Base-by-base conservation (phyloP, 2,113 vertebrate species). In the pig (Sus scrofa) region DNA sequence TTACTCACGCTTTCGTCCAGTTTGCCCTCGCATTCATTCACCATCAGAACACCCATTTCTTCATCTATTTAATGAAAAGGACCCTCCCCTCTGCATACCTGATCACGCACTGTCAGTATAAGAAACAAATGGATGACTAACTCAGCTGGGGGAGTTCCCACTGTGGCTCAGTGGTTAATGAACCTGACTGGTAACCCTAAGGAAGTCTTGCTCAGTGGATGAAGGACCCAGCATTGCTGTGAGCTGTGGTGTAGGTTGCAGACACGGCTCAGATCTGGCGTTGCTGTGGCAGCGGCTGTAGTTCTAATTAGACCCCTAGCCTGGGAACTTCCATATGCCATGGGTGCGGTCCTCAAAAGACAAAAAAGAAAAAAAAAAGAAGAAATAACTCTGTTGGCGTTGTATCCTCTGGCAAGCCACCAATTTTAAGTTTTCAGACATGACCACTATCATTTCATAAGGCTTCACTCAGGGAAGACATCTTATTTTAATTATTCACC, bases 401-500 rank as follows among this genome's bases (percentile, higher is more conserved):
- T 83, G 7, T 87, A 81, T 89, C 89, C 7, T 39, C 54, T 34
- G 83, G 22, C 34, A 32, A 27, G 74, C 30, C 56, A 60, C n/a
- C 70, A 34, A 9, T 39, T 88, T 78, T 44, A 52, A 67, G 30
- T 73, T 87, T 92, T 84, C 88, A 74, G 92, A 81, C 58, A 81
- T 77, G 44, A 70, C 30, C 26, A 27, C 52, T 91, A 74, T 91
- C 83, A 95, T 84, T 96, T 94, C 44, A 44, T 81, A 93, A 89
- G 24, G 44, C 73, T 96, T 96, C 94, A 81, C 83, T 63, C 26
- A 84, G 19, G 65, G 30, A 89, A 87, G 71, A 95, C 96, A 75
- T 32, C 20, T 84, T 85, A 95, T 93, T 94, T 97, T 97, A 97
- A 97, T 97, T 97, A 84, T 83, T 98, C 93, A 95, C 96, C 94